Percentiles rank a stretch among this genome's conserved stretches.
These are phyloP conservation scores for Protula sp. DNA, from an alignment of 2,888 invertebrate species.

Conservation along the genomic window DNA sequence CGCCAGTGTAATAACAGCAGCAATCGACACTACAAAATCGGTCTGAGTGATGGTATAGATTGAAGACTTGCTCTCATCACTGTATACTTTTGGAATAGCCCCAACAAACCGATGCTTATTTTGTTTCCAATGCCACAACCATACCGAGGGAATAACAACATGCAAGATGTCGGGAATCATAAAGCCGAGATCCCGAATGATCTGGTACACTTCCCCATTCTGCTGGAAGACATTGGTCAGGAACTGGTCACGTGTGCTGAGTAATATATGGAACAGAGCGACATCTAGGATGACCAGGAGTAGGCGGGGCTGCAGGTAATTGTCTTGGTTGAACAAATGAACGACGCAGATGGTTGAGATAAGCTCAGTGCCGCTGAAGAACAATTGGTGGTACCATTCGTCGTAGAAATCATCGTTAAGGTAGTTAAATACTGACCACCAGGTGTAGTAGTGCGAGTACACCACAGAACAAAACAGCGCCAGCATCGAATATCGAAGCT, in stretches of 20 bases:
- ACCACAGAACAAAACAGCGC: not conserved
- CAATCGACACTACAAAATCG: too few relatives aligned
- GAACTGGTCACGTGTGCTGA: not conserved
- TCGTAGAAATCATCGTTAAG: not conserved
- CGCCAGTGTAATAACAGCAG: too few relatives aligned
- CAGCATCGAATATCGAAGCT: not conserved
- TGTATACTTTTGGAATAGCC: too few relatives aligned
- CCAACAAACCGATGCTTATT: too few relatives aligned
- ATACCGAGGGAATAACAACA: not conserved
- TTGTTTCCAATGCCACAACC: too few relatives aligned
- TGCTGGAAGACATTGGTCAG: not conserved
- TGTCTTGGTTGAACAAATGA: not conserved
- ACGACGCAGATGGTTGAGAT: not conserved
- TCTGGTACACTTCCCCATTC: not conserved
- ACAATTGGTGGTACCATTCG: not conserved
- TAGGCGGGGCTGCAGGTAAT: not conserved
- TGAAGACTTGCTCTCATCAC: too few relatives aligned
- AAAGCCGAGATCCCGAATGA: not conserved
- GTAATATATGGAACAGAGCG: not conserved
- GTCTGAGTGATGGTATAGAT: too few relatives aligned
- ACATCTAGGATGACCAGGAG: not conserved
- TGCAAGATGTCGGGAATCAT: not conserved
- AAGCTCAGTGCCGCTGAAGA: not conserved
- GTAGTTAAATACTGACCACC: not conserved
- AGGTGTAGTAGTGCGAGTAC: not conserved